Conservation (phyloP, 2,888 invertebrate genomes). For the Pammene aurita region DNA sequence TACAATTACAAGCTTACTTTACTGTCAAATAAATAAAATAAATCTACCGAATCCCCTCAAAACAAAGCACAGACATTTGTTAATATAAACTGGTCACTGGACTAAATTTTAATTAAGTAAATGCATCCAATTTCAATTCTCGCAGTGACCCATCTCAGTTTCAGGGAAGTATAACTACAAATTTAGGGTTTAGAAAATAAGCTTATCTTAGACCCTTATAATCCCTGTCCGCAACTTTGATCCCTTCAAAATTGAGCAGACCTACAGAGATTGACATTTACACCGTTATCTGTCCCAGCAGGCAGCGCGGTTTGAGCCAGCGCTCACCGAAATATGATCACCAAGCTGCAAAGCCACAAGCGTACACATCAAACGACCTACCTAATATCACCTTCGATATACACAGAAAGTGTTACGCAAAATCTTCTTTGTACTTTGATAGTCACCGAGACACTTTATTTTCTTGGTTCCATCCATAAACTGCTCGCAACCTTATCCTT, state of each 20-base stretch:
- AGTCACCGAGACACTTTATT: constrained; percentile 44
- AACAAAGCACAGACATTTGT: no score
- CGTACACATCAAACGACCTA: constrained; percentile 49
- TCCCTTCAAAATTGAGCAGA: constrained; percentile 74
- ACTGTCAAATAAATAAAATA: no score
- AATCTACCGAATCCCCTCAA: no score
- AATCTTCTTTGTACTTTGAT: constrained; percentile 52
- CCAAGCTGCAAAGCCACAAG: constrained; percentile 36
- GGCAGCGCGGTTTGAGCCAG: constrained; percentile 49
- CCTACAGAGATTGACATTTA: constrained; percentile 78
- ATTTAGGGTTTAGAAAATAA: constrained; percentile 77
- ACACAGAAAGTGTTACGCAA: constrained; percentile 49
- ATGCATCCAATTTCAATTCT: constrained; percentile 13
- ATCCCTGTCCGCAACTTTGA: constrained; percentile 79
- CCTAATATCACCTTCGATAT: constrained; percentile 50
- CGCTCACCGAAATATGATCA: constrained; percentile 55
- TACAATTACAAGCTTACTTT: no score
- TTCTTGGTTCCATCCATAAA: constrained; percentile 47
- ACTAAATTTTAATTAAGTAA: constrained; percentile 17
- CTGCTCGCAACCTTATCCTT: constrained; percentile 47
- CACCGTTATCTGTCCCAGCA: constrained; percentile 74
- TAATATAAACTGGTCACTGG: neutral
- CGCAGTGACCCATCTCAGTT: constrained; percentile 20
- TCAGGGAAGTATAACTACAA: constrained; percentile 64
- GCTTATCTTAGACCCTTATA: constrained; percentile 82